A percentile compares a stretch with the other conserved stretches of the same genome.
phyloP scores from a whole-genome alignment of 2,888 invertebrate genomes.

The Folsomia candida region DNA sequence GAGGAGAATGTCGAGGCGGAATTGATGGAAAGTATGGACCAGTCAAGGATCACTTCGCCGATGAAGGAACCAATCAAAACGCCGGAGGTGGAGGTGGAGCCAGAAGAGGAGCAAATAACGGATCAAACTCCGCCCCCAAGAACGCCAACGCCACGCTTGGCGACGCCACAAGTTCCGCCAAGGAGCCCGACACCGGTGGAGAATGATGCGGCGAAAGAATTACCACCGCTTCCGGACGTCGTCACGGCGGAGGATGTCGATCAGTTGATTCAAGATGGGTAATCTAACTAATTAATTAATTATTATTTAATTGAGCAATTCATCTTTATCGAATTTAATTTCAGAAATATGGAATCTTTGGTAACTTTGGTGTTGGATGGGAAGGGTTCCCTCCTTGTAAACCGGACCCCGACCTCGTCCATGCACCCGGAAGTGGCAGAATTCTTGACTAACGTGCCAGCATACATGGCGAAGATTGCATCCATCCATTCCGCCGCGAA shows the following conservation, averaged over 20 bases:
- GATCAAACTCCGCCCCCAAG: no score
- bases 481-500: conserved; percentile 81
- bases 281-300: no score
- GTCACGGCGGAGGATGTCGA: conserved; percentile 55
- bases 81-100: conserved; percentile 33
- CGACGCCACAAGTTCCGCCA: no score
- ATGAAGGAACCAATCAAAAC: no score
- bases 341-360: conserved; percentile 81
- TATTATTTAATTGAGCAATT: background rate
- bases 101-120: conserved; percentile 42
- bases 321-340: background rate
- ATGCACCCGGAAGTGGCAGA: conserved; percentile 76
- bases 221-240: background rate
- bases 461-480: conserved; percentile 86
- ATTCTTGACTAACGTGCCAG: conserved; percentile 81
- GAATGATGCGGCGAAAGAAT: no score
- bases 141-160: no score
- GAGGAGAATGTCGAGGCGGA: no score
- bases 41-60: conserved; percentile 16
- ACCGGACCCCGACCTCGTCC: conserved; percentile 61
- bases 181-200: no score
- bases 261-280: conserved; percentile 22
- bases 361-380: conserved; percentile 86
- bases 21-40: background rate
- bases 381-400: conserved; percentile 73